Conservation (phyloP, 2,797 vertebrate genomes). For the Trachops cirrhosus region DNA sequence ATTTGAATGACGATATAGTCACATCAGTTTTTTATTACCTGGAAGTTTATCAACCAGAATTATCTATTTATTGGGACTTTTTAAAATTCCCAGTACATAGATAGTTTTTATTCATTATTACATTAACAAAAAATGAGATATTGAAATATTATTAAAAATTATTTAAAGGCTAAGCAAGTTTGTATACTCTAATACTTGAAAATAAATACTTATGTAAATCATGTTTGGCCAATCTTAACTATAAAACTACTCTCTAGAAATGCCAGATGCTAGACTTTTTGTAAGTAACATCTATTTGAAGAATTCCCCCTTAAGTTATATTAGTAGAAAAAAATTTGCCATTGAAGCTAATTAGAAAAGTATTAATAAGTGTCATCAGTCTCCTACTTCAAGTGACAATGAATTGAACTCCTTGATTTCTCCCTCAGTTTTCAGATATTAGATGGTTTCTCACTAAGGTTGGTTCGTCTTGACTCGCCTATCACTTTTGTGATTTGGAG, state of each 20-base stretch:
- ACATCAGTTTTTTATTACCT: neutral
- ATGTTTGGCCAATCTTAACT: neutral
- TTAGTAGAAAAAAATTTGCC: neutral
- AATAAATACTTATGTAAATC: neutral
- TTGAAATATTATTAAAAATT: neutral
- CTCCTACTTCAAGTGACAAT: neutral
- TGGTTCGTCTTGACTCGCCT: neutral
- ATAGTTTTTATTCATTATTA: neutral
- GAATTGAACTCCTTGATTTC: neutral
- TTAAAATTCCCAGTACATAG: constrained; percentile 41
- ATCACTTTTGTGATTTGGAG: neutral
- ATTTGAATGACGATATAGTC: neutral
- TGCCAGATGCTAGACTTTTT: neutral
- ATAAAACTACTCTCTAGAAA: neutral
- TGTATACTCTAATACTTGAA: neutral
- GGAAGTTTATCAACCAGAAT: constrained; percentile 14
- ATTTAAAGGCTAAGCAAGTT: neutral
- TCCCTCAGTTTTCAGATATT: neutral
- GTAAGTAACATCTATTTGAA: neutral
- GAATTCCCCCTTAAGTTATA: neutral
- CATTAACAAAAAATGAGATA: neutral
- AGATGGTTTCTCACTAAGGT: neutral
- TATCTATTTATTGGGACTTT: neutral
- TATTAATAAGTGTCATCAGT: neutral
- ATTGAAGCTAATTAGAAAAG: neutral